Conservation (phyloP, 2,797 vertebrate genomes). For the Micrastur ruficollis region DNA sequence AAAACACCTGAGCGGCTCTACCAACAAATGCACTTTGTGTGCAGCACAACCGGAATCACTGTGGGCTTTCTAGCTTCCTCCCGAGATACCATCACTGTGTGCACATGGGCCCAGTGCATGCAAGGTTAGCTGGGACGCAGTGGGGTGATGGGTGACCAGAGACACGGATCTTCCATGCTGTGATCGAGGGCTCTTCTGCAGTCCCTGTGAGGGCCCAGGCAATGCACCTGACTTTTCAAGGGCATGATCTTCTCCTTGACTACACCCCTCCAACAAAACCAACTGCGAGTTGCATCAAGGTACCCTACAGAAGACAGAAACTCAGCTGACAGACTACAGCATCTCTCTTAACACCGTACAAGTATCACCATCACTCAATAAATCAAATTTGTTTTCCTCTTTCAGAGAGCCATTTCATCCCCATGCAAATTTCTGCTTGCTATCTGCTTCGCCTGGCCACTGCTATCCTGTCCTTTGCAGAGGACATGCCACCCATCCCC, state of each 20-base stretch:
- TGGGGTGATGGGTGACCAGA: neutral
- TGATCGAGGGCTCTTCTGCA: neutral
- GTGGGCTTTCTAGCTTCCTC: neutral
- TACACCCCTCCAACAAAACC: neutral
- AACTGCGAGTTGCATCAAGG: neutral
- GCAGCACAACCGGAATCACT: neutral
- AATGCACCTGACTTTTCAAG: neutral
- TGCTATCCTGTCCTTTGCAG: neutral
- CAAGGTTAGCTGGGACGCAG: neutral
- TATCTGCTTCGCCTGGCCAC: neutral
- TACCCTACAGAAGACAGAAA: neutral
- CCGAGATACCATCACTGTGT: neutral
- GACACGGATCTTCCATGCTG: neutral
- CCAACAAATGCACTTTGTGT: neutral
- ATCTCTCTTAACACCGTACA: neutral
- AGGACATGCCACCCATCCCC: neutral
- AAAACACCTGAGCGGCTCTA: neutral
- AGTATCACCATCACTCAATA: neutral
- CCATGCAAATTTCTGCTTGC: neutral
- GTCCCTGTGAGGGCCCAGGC: neutral
- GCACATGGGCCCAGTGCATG: neutral
- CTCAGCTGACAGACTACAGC: neutral
- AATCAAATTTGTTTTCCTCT: neutral
- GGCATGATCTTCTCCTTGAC: neutral
- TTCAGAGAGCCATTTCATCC: neutral